Base-by-base conservation (phyloP, 2,888 invertebrate genomes). In the Microplitis deprimator region DNA sequence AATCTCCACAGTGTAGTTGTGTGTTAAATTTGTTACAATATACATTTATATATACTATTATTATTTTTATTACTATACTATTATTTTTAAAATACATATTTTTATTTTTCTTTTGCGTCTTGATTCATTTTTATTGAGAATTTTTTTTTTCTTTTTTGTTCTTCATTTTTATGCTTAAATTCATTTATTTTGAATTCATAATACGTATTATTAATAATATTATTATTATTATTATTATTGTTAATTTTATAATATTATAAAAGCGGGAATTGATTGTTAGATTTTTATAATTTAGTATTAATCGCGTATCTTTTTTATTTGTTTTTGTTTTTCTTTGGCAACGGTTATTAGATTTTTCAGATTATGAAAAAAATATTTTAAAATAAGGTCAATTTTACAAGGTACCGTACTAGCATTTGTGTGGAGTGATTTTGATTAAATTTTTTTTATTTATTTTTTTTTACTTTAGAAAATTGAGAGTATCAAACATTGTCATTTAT, bases 1-100 rank as follows among this genome's bases (percentile, higher is more conserved):
- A 86, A 84, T 86, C 81, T 86, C 85, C 83, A 85, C 83, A 82
- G 85, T 84, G 83, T 86, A 86, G 83, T 86, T 85, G 78, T 70
- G 77, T 74, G 59, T 76, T 61, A 1, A 20, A 70, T 64, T 70
- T 16, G 50, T 68, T 59, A 67, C n/a, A 69, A 40, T 20, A 64
- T 50, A 50, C 13, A 50, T 8, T 50, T 13, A 50, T 50, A 50
- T 13, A 50, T 29, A n/a, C 50, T 73, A 10, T 67, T 67, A 16
- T 39, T 6, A 20, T 67, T 29, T 59, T 38, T 41, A 59, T 60
- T 41, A 38, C 17, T 16, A 61, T 50, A 50, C 3, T 50, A 50
- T 50, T 50, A 50, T 50, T 50, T 50, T 50, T 1, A 50, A 50
- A 68, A 62, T n/a, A 40, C 17, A 39, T 38, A 73, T 41, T 73